Percentiles rank a stretch among this genome's conserved stretches.
Evolutionary conservation across 2,888 invertebrate genomes (phyloP).

Genomic region (Choreutis nemorana): DNA sequence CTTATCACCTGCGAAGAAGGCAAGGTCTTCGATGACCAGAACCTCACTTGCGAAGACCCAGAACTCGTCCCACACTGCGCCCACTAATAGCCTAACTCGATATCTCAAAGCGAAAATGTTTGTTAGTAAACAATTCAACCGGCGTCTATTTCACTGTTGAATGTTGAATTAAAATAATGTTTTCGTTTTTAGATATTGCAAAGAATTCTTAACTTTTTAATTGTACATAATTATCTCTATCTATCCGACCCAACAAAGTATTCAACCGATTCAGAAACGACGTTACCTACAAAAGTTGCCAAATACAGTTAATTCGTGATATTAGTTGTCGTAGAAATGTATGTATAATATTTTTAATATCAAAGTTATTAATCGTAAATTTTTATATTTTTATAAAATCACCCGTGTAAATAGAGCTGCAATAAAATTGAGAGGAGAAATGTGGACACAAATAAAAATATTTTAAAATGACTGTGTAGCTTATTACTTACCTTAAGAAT

Average conservation of each 20-base stretch:
- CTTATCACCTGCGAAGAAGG: conserved; percentile 88
- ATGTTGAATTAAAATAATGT: no score
- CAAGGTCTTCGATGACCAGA: conserved; percentile 84
- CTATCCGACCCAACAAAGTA: no score
- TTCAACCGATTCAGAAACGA: no score
- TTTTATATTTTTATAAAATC: conserved; percentile 23
- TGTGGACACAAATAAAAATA: conserved; percentile 52
- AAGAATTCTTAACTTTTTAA: no score
- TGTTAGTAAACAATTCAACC: no score
- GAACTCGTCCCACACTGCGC: conserved; percentile 66
- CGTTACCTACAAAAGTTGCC: conserved; percentile 18
- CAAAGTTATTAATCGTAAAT: conserved; percentile 14
- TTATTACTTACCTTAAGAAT: no score
- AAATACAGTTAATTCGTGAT: conserved; percentile 44
- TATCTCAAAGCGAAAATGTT: no score
- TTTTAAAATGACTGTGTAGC: not conserved
- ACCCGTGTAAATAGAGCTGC: conserved; percentile 44
- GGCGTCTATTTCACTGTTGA: no score
- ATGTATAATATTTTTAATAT: conserved; percentile 16
- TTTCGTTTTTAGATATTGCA: no score
- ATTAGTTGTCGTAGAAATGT: conserved; percentile 52
- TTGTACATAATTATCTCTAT: no score
- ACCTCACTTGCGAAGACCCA: conserved; percentile 84
- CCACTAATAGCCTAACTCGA: no score
- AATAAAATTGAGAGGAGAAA: conserved; percentile 27